Percentiles rank a stretch among this genome's conserved stretches.
These are phyloP conservation scores for Ormyrus pomaceus DNA, from an alignment of 2,888 invertebrate species.

Conservation along the genomic window DNA sequence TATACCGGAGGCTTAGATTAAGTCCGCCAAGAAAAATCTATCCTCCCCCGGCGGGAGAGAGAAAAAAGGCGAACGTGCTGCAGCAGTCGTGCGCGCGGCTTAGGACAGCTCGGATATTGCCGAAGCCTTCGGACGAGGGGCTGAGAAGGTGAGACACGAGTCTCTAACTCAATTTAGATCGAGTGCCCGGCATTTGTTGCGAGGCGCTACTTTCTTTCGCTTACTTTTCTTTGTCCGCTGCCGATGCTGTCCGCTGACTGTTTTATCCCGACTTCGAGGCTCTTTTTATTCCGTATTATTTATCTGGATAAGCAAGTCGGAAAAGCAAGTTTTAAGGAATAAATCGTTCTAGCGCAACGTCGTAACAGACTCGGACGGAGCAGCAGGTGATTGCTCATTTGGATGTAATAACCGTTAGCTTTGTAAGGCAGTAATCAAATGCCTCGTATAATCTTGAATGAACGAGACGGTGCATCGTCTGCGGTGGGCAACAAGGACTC, in stretches of 20 bases:
- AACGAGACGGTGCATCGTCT: slow-evolving; percentile 21
- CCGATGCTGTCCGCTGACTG: slow-evolving; percentile 27
- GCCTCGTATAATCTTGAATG: slow-evolving; percentile 37
- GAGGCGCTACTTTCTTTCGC: slow-evolving; percentile 61
- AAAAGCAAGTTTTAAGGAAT: not conserved
- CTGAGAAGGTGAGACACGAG: slow-evolving; percentile 51
- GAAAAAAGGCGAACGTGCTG: slow-evolving; percentile 31
- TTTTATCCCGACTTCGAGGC: slow-evolving; percentile 62
- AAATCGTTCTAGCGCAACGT: not conserved
- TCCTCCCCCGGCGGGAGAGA: slow-evolving; percentile 55
- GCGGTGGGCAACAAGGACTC: slow-evolving; percentile 38
- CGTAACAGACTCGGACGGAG: not conserved
- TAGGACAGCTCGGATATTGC: slow-evolving; percentile 61
- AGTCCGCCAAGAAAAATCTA: slow-evolving; percentile 74
- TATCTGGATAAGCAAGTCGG: slow-evolving; percentile 73
- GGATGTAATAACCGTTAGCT: slow-evolving; percentile 25
- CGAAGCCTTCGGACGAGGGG: slow-evolving; percentile 53
- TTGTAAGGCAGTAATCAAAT: slow-evolving; percentile 39
- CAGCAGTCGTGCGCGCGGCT: slow-evolving; percentile 47
- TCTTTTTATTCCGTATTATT: slow-evolving; percentile 74
- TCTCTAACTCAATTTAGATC: slow-evolving; percentile 76
- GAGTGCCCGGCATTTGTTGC: slow-evolving; percentile 76
- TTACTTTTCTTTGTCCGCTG: slow-evolving; percentile 50
- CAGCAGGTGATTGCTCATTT: slow-evolving; percentile 6
- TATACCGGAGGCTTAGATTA: slow-evolving; percentile 71